These are phyloP conservation scores for Bombus consobrinus DNA, from an alignment of 1,140 invertebrate genomes.

Conservation along the genomic window DNA sequence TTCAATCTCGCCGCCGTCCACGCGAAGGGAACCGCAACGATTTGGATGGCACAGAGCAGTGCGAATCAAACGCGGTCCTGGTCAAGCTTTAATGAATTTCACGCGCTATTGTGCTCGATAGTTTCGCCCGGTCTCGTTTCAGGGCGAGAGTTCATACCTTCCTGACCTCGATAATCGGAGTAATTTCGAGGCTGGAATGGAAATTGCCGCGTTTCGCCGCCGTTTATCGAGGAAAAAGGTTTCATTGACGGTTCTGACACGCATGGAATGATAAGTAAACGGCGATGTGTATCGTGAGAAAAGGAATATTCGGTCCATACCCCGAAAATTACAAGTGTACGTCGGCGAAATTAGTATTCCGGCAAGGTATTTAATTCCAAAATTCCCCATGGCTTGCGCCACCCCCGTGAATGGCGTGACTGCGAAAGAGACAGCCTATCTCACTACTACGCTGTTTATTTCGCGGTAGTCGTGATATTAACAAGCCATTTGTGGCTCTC, in stretches of 20 bases:
- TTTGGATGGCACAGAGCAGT: neutral
- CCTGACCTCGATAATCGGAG: neutral
- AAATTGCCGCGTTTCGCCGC: constrained; percentile 1
- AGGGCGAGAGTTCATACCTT: neutral
- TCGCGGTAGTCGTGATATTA: constrained; percentile 49
- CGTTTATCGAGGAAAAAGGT: neutral
- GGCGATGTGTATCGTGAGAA: too few relatives aligned
- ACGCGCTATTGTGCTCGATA: constrained; percentile 13
- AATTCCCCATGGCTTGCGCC: neutral
- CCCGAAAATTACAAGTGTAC: constrained; percentile 44
- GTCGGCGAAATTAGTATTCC: constrained; percentile 66
- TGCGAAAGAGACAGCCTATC: neutral
- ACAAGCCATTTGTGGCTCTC: constrained; percentile 36
- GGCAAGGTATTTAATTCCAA: constrained; percentile 52
- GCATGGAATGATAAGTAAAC: too few relatives aligned
- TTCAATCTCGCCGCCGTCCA: constrained; percentile 9
- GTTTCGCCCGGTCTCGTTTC: neutral
- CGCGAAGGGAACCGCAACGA: constrained; percentile 27
- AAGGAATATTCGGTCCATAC: neutral
- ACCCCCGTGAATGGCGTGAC: constrained; percentile 5
- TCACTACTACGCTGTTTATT: constrained; percentile 18
- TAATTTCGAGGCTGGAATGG: neutral
- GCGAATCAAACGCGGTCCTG: constrained; percentile 6
- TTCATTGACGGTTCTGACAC: neutral
- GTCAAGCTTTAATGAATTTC: constrained; percentile 39